These are phyloP conservation scores for Plebejus anna DNA, from an alignment of 2,888 invertebrate genomes.

Conservation along the genomic window DNA sequence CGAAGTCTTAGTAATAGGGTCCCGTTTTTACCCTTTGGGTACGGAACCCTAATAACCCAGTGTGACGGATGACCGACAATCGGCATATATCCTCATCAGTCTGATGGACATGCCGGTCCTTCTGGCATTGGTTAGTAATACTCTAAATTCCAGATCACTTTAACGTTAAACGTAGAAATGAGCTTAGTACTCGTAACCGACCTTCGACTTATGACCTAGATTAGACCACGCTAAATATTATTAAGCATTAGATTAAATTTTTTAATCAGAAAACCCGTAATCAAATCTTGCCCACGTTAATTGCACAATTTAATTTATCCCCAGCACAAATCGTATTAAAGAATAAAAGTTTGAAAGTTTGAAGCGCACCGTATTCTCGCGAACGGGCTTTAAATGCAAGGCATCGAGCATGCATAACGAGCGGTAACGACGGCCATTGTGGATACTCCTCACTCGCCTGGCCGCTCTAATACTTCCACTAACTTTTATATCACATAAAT, in stretches of 20 bases:
- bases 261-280: slow-evolving; percentile 3
- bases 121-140: not conserved
- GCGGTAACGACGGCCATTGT: slow-evolving; percentile 38
- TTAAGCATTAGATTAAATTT: not conserved
- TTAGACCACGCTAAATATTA: not conserved
- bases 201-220: not conserved
- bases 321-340: slow-evolving; percentile 8
- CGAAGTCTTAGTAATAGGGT: too few species aligned
- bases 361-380: slow-evolving; percentile 16
- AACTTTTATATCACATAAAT: slow-evolving; percentile 28
- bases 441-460: slow-evolving; percentile 31
- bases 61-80: too few species aligned
- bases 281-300: not conserved
- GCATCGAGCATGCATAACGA: slow-evolving; percentile 36
- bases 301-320: slow-evolving; percentile 17
- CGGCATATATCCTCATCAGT: too few species aligned
- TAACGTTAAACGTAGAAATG: too few species aligned
- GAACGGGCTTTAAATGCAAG: slow-evolving; percentile 29
- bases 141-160: not conserved
- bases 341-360: slow-evolving; percentile 19
- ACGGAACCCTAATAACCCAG: too few species aligned
- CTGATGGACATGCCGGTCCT: not conserved
- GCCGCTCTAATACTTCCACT: slow-evolving; percentile 17
- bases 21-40: too few species aligned
- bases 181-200: not conserved